Evolutionary conservation across 2,888 invertebrate species (phyloP), one percentile per base, ranked within the genome.

Genomic region (Ectobius pallidus): DNA sequence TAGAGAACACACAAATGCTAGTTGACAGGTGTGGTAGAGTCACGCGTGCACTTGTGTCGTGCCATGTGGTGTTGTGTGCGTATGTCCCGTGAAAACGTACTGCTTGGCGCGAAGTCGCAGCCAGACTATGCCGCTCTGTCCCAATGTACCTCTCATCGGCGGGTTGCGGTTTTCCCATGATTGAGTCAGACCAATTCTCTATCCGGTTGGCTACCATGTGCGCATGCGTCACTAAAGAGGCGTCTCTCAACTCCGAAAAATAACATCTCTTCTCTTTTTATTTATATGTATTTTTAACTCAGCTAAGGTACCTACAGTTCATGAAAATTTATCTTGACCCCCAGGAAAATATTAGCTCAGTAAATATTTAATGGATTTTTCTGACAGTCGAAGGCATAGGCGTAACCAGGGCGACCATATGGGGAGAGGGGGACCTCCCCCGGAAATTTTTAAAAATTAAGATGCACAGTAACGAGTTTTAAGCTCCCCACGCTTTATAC

Each of bases 31-130:
- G 16, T n/a, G n/a, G n/a, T 27, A 55, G 22, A 27, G 55, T 16
- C 0, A 11, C 22, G 25, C 25, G 55, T 16, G 14, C 11, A 25
- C 20, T 20, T 9, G 52, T 25, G 1, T 49, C n/a, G 18, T 20
- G 22, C 49, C 22, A 7, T 14, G 14, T 14, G 7, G 9, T 39
- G 42, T 39, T 39, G 42, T 39, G 42, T 11, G 14, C 9, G 20
- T 4, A 14, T 22, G 22, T 22, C 16, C 18, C 49, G 14, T 11
- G 20, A 20, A 20, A 18, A 2, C 75, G 75, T 75, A 70, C 49
- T 76, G 76, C 25, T 75, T 74, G 74, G 62, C 77, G 75, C 77
- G 79, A 78, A 75, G 44, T 42, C 22, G n/a, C 70, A 18, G 58
- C 70, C 30, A 3, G 58, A 30, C 61, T 32, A 18, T 22, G 22